Evolutionary conservation across 2,797 vertebrate genomes (phyloP), one percentile per base, ranked within the genome.

Genomic region (Poecilia wingei): DNA sequence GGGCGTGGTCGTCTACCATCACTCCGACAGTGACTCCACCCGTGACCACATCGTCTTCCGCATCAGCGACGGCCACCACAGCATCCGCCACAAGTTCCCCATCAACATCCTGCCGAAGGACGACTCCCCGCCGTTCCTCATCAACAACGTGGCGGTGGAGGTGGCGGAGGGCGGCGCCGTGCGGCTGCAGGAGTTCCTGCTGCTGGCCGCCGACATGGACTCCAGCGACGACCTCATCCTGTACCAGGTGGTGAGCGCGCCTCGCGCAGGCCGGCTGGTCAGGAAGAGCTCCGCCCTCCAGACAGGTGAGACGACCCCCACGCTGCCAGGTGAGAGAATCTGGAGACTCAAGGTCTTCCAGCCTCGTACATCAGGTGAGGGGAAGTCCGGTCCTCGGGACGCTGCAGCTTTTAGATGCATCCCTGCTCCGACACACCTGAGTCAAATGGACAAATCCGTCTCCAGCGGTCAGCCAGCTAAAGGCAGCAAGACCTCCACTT

Each of bases 41-140:
- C 91, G 93, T 0, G 92, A 94, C 78, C 91, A 93, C 87, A 80
- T 95, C 66, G 86, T 95, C 59, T 96, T 96, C 84, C 94, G 94
- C 88, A 93, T 96, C 92, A 95, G 91, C 4, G 94, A 96, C 74
- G 94, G 95, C 41, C 95, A 86, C 1, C 93, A 96, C 89, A 95
- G 88, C 84, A 64, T 93, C 80, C 94, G 95, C 41, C 94, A 96
- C 88, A 93, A 92, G 89, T 94, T 96, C 83, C 92, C 93, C 71
- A 90, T 93, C 86, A 92, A 93, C 79, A 84, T 94, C 79, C 93
- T 96, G 84, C 94, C 93, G 4, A 96, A 95, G 84, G 94, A 96
- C 3, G 94, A 96, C 88, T 95, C 91, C 0, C 91, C 95, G 10
- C 93, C 89, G 0, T 92, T 96, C 80, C 92, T 96, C 64, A 84